Percentiles rank a stretch among this genome's conserved stretches.
These are phyloP conservation scores for Mus spretus DNA, from an alignment of 2,797 vertebrate species.

Conservation along the genomic window DNA sequence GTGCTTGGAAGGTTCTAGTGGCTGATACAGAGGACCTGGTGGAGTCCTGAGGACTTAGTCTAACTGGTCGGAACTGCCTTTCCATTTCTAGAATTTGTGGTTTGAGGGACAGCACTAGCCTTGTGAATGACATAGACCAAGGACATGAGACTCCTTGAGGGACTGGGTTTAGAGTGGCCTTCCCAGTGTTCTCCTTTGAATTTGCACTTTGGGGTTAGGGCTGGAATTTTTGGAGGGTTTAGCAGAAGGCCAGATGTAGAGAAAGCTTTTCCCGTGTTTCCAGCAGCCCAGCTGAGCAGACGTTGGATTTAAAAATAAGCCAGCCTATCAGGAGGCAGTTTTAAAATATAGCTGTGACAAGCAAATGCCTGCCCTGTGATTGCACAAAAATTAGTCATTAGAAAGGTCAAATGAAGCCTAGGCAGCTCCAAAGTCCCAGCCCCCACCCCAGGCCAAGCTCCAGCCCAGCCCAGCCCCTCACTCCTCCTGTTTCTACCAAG, in stretches of 20 bases:
- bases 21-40: neutral
- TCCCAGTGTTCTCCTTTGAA: constrained; percentile 33
- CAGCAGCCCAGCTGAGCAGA: constrained; percentile 64
- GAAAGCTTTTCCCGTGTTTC: constrained; percentile 55
- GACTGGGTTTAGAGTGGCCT: neutral
- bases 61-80: neutral
- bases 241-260: constrained; percentile 28
- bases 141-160: neutral
- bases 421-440: neutral
- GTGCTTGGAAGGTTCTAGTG: neutral
- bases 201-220: neutral
- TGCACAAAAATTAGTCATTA: constrained; percentile 78
- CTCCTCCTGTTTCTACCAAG: constrained; percentile 72
- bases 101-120: neutral
- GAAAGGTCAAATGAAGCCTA: constrained; percentile 36
- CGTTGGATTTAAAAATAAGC: constrained; percentile 66
- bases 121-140: neutral
- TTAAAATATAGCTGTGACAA: constrained; percentile 83
- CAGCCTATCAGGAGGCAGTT: constrained; percentile 78
- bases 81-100: constrained; percentile 7
- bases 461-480: constrained; percentile 19
- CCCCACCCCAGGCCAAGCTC: neutral
- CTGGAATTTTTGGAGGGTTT: neutral
- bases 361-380: constrained; percentile 56
- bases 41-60: neutral